Conservation (phyloP, 2,113 vertebrate genomes). For the Geococcyx californianus region DNA sequence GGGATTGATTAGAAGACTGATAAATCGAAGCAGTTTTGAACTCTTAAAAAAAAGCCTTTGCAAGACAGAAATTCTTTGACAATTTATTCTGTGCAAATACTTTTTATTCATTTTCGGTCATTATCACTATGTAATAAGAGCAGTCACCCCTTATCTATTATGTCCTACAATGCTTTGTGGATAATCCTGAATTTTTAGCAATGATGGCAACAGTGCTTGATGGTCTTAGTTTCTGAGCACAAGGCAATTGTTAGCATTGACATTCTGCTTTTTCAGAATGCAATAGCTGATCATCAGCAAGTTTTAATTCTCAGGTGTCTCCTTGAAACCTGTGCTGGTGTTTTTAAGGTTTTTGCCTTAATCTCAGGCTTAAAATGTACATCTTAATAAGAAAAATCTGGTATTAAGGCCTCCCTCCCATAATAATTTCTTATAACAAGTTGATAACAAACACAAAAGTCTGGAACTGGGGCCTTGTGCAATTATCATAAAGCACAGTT, state of each 20-base stretch:
- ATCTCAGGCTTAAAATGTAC: background rate
- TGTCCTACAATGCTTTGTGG: background rate
- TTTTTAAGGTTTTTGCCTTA: background rate
- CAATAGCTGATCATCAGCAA: background rate
- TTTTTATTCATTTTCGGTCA: background rate
- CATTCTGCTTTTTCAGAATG: background rate
- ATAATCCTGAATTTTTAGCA: background rate
- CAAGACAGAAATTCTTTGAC: background rate
- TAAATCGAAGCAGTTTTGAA: background rate
- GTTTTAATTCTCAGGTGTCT: background rate
- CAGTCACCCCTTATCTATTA: background rate
- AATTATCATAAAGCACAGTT: background rate
- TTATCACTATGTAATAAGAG: background rate
- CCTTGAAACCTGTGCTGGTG: background rate
- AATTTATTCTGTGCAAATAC: background rate
- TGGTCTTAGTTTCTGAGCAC: background rate
- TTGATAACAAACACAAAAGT: background rate
- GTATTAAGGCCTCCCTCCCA: background rate
- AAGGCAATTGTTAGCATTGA: background rate
- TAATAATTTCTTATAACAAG: background rate
- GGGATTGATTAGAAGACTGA: background rate
- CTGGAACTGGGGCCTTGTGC: background rate
- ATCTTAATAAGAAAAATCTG: background rate
- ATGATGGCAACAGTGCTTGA: background rate
- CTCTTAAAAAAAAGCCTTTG: background rate